Evolutionary conservation across 2,113 vertebrate genomes (phyloP), one percentile per base, ranked within the genome.

Genomic region (Boleophthalmus pectinirostris): DNA sequence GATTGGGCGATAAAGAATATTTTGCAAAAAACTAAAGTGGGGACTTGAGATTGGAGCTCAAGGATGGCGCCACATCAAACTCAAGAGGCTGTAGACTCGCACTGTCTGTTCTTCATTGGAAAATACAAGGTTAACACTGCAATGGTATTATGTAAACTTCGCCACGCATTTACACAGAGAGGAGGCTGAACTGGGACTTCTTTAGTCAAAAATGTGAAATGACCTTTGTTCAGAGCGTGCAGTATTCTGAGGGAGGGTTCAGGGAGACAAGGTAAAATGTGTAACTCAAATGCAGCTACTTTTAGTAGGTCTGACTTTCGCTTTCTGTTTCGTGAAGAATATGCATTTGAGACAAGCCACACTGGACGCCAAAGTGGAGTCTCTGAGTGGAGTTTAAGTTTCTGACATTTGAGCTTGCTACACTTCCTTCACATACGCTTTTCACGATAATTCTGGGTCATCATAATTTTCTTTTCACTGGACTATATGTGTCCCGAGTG

Each of bases 1-100:
- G 43, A 29, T 29, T 65, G 69, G 74, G 14, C 18, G 53, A 77
- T 75, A 67, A 88, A 68, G 61, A 73, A 70, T 82, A 73, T 79
- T 61, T 75, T 78, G 64, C 49, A 67, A 45, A 66, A 70, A 16
- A 66, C 69, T 72, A 82, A 69, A 76, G 56, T 68, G 25, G 58
- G 58, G 72, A 70, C 24, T 80, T 78, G 38, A 66, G 65, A 69
- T 16, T 54, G 5, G 3, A 69, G 56, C 68, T 84, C 69, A 83
- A 78, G 72, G 77, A 82, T 78, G 46, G 5, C 7, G 29, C n/a
- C 66, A 47, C 54, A 65, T 63, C 66, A 70, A 68, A n/a, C 72
- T 82, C 63, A 53, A 51, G 74, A 67, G 75, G 46, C 43, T 74
- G 72, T 15, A 68, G 74, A 20, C 29, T 63, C 15, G 18, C 58